Percentiles rank a stretch among this genome's conserved stretches.
Conservation (phyloP, 2,888 invertebrate genomes). For the Abrostola tripartita region DNA sequence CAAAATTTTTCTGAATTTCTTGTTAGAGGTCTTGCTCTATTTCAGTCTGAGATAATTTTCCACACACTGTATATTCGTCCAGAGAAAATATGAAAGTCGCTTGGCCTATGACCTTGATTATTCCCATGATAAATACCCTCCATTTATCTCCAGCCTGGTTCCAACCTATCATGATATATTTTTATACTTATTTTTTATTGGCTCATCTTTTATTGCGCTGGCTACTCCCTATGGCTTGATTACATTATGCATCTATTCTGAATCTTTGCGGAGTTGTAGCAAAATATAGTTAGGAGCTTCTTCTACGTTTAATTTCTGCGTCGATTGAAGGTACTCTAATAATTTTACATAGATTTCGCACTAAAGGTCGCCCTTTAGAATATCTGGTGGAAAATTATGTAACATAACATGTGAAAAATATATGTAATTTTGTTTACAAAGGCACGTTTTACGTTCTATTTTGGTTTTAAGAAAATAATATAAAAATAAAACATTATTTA, state of each 20-base stretch:
- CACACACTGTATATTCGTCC: slow-evolving; percentile 11
- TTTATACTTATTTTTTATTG: slow-evolving; percentile 33
- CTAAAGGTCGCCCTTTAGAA: too few species aligned
- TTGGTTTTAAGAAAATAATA: background rate
- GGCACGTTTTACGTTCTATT: too few species aligned
- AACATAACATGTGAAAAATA: too few species aligned
- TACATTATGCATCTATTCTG: slow-evolving; percentile 2
- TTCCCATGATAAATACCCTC: slow-evolving; percentile 31
- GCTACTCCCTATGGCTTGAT: slow-evolving; percentile 1
- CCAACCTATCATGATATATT: slow-evolving; percentile 23
- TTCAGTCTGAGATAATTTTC: background rate
- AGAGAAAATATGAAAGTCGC: slow-evolving; percentile 22
- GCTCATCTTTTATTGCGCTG: slow-evolving; percentile 27
- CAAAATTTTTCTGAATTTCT: background rate
- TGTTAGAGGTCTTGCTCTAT: background rate
- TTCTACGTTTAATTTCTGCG: too few species aligned
- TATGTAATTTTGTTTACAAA: too few species aligned
- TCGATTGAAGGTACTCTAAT: too few species aligned
- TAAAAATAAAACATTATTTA: background rate
- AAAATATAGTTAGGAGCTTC: background rate
- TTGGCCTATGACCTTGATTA: slow-evolving; percentile 28
- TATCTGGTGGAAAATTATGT: too few species aligned
- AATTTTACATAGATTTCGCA: too few species aligned
- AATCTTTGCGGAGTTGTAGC: slow-evolving; percentile 2
- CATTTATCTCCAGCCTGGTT: slow-evolving; percentile 29